Evolutionary conservation across 2,113 vertebrate species (phyloP).

Genomic region (Mionectes macconnelli): DNA sequence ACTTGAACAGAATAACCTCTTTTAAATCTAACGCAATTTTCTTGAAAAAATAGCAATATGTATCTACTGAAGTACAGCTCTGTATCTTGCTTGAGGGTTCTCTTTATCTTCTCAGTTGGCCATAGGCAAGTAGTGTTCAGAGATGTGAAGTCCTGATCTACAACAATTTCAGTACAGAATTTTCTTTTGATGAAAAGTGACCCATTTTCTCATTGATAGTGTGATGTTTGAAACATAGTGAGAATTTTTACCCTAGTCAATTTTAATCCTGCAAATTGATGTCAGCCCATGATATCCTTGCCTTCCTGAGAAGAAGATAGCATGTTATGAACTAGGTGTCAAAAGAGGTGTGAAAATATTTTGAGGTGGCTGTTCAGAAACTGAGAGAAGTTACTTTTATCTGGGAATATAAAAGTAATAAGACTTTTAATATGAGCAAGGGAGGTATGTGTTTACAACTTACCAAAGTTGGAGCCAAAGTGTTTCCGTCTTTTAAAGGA

Average conservation of each 20-base stretch:
- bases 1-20: neutral
- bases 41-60: neutral
- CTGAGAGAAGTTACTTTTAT: neutral
- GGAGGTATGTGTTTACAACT: neutral
- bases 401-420: neutral
- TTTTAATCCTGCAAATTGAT: conserved; percentile 11
- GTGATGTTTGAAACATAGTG: neutral
- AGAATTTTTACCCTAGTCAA: neutral
- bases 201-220: neutral
- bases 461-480: neutral
- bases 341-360: conserved; percentile 16
- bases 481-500: neutral
- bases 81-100: neutral
- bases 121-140: neutral
- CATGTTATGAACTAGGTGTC: neutral
- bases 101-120: neutral
- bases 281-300: neutral
- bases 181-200: neutral
- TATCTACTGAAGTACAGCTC: neutral
- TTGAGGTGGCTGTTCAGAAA: neutral
- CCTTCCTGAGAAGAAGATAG: neutral
- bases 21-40: neutral
- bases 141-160: neutral
- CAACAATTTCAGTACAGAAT: neutral
- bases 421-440: neutral